phyloP scores from a whole-genome alignment of 2,113 vertebrate species.

The Dicaeum eximium region DNA sequence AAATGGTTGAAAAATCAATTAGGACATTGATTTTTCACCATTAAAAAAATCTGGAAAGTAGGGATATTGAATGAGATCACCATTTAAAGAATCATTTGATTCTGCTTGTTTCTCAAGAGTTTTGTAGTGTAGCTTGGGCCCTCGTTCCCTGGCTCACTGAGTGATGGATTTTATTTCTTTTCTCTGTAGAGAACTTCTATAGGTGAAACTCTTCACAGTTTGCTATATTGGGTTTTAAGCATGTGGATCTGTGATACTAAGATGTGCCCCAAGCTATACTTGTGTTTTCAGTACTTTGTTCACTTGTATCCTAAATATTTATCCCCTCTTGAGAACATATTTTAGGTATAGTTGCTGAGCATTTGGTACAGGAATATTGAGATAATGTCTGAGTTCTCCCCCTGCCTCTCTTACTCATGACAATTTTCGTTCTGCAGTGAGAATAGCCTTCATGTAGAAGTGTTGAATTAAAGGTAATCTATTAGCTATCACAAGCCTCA shows the following conservation, averaged over 20 bases:
- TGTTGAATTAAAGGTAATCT: background rate
- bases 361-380: background rate
- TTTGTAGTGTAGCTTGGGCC: background rate
- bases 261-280: background rate
- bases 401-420: background rate
- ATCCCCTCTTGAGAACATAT: background rate
- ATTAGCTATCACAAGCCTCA: background rate
- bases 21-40: slow-evolving; percentile 10
- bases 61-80: background rate
- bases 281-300: background rate
- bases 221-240: background rate
- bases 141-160: background rate
- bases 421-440: background rate
- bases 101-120: background rate
- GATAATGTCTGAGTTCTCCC: background rate
- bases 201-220: background rate
- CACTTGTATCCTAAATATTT: background rate
- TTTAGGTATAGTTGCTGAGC: background rate
- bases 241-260: background rate
- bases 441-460: background rate
- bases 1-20: slow-evolving; percentile 24
- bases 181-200: background rate
- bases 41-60: background rate
- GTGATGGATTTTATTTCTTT: background rate
- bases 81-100: background rate